Conservation (phyloP, 2,888 invertebrate species). For the Sialis fuliginosa region DNA sequence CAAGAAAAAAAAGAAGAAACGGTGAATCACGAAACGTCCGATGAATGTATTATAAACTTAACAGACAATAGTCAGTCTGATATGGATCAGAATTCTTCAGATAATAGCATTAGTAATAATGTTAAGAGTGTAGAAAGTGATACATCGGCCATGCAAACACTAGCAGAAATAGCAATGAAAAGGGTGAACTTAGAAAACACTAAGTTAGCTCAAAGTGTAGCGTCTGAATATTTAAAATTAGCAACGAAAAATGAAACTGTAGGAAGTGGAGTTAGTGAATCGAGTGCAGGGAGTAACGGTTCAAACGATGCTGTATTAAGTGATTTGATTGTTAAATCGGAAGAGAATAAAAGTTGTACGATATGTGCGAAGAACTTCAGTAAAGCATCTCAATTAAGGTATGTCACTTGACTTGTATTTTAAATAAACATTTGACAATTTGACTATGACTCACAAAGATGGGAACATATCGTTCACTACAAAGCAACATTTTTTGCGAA, state of each 20-base stretch:
- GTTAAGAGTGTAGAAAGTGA: neutral
- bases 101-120: neutral
- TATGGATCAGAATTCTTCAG: constrained; percentile 8
- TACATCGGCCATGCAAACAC: constrained; percentile 2
- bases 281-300: constrained; percentile 6
- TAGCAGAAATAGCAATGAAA: constrained; percentile 23
- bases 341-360: constrained; percentile 26
- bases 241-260: constrained; percentile 26
- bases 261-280: constrained; percentile 10
- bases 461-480: too few relatives aligned
- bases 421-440: neutral
- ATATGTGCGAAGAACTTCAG: constrained; percentile 86
- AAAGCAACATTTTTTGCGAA: too few relatives aligned
- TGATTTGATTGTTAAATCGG: constrained; percentile 24
- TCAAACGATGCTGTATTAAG: constrained; percentile 11
- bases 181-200: constrained; percentile 25
- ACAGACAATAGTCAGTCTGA: constrained; percentile 7
- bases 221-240: constrained; percentile 45
- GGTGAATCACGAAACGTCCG: neutral
- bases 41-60: neutral
- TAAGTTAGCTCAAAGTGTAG: constrained; percentile 41
- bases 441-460: too few relatives aligned
- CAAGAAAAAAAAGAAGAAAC: constrained; percentile 3
- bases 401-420: constrained; percentile 8
- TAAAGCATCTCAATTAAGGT: constrained; percentile 72